Evolutionary conservation across 2,888 invertebrate genomes (phyloP).

Genomic region (Lottia scabra): DNA sequence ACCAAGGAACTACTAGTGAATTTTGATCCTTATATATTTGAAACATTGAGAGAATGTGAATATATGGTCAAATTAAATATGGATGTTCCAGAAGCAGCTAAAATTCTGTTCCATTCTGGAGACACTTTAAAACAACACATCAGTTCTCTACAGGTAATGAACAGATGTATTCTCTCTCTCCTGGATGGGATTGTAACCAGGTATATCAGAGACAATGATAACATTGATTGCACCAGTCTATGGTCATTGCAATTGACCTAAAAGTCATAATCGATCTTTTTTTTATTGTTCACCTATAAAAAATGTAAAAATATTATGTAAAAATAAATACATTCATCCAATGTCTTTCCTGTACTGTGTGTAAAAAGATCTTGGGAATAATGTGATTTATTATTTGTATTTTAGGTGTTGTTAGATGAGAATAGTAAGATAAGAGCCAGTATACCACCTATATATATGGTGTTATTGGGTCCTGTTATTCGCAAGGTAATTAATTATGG

Average conservation of each 20-base stretch:
- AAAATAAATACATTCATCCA: too few relatives aligned
- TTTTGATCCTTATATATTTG: constrained; percentile 83
- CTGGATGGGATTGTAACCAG: too few relatives aligned
- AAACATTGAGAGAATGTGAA: constrained; percentile 84
- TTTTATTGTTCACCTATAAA: too few relatives aligned
- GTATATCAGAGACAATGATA: too few relatives aligned
- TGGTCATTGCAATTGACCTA: too few relatives aligned
- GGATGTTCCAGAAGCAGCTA: constrained; percentile 82
- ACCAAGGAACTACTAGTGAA: constrained; percentile 77
- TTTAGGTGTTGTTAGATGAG: constrained; percentile 52
- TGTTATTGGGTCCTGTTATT: constrained; percentile 78
- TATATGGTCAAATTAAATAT: constrained; percentile 83
- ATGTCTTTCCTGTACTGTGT: too few relatives aligned
- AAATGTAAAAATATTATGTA: too few relatives aligned
- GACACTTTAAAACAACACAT: constrained; percentile 77
- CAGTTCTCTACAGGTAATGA: constrained; percentile 73
- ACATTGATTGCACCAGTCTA: too few relatives aligned
- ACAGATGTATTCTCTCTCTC: too few relatives aligned
- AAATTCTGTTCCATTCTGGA: constrained; percentile 81
- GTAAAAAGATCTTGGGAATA: too few relatives aligned
- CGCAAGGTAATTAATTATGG: constrained; percentile 67
- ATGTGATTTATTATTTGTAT: too few relatives aligned
- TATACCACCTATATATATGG: constrained; percentile 78
- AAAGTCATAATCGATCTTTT: too few relatives aligned
- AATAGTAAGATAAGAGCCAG: constrained; percentile 59